These are phyloP conservation scores for Drosophila emarginata DNA, from an alignment of 2,888 invertebrate species.

Conservation along the genomic window DNA sequence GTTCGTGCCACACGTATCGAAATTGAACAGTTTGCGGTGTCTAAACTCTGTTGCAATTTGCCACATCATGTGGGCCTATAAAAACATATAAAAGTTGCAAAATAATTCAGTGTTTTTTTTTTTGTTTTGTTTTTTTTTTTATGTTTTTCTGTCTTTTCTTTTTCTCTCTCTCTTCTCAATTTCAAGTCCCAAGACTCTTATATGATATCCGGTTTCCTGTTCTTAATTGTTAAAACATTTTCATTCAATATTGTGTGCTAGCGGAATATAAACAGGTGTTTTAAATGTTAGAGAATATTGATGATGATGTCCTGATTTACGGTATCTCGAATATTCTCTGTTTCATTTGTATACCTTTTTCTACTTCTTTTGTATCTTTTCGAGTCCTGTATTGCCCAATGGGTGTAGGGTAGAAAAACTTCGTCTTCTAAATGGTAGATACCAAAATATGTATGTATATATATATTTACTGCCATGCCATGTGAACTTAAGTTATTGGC, in stretches of 20 bases:
- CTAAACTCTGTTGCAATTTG: constrained; percentile 27
- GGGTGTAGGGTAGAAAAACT: not conserved
- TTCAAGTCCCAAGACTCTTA: constrained; percentile 21
- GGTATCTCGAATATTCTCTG: too few relatives aligned
- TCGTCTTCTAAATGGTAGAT: not conserved
- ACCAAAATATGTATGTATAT: too few relatives aligned
- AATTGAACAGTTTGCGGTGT: not conserved
- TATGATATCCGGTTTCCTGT: constrained; percentile 41
- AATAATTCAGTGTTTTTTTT: constrained; percentile 25
- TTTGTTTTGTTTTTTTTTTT: too few relatives aligned
- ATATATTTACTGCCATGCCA: not conserved
- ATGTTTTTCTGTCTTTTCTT: too few relatives aligned
- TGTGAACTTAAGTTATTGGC: constrained; percentile 23
- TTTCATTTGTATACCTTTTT: too few relatives aligned
- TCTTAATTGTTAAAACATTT: not conserved
- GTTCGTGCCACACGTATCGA: constrained; percentile 42
- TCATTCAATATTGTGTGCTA: not conserved
- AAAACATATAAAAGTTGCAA: constrained; percentile 43
- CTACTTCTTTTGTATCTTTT: not conserved
- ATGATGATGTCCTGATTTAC: not conserved
- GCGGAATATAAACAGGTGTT: not conserved
- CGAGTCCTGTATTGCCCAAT: not conserved
- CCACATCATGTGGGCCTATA: constrained; percentile 13
- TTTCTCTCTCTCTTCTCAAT: constrained; percentile 19
- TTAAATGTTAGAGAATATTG: not conserved